These are phyloP conservation scores for Heliconius charithonia DNA, from an alignment of 2,888 invertebrate genomes.

Conservation along the genomic window DNA sequence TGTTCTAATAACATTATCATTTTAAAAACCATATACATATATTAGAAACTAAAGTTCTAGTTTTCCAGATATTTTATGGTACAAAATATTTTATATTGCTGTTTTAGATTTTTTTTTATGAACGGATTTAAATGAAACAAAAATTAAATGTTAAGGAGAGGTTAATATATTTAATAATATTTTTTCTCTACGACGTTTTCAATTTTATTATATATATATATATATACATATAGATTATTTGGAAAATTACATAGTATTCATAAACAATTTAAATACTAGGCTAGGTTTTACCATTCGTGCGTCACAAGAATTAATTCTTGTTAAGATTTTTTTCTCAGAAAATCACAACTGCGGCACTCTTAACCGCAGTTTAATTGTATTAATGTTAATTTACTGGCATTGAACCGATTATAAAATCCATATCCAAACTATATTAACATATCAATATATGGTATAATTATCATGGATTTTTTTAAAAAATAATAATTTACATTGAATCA, in stretches of 20 bases:
- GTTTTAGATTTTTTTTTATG: too few species aligned
- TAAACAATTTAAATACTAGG: constrained; percentile 37
- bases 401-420: background rate
- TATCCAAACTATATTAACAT: background rate
- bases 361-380: constrained; percentile 31
- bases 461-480: background rate
- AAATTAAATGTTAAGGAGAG: too few species aligned
- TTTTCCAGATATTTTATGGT: too few species aligned
- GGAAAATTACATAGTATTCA: constrained; percentile 39
- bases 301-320: constrained; percentile 32
- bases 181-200: too few species aligned
- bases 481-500: background rate
- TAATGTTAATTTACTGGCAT: constrained; percentile 8
- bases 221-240: constrained; percentile 27
- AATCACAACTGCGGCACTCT: constrained; percentile 16
- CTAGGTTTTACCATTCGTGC: constrained; percentile 38
- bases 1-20: too few species aligned
- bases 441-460: background rate
- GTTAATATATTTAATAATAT: too few species aligned
- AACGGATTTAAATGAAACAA: too few species aligned
- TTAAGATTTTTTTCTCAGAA: constrained; percentile 37
- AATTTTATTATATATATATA: too few species aligned
- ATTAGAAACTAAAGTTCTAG: too few species aligned
- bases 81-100: too few species aligned
- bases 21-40: too few species aligned